These are phyloP conservation scores for Mormyrops attenuatus DNA, from an alignment of 2,797 vertebrate species.

Conservation along the genomic window DNA sequence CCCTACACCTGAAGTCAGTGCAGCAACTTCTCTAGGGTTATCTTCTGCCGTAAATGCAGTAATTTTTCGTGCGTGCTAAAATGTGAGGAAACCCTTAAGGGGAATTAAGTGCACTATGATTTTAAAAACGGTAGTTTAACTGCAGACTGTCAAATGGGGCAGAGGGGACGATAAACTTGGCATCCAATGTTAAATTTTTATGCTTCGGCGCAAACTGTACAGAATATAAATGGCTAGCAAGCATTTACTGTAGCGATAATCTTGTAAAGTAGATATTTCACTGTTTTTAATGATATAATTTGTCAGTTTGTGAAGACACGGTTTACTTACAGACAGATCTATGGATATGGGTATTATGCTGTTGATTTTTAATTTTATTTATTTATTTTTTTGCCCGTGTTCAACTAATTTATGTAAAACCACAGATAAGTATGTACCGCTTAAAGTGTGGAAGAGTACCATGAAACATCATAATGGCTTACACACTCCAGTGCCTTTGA, in stretches of 20 bases:
- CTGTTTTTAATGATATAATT: neutral
- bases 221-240: neutral
- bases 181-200: neutral
- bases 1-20: neutral
- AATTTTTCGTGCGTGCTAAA: neutral
- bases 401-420: neutral
- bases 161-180: neutral
- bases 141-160: neutral
- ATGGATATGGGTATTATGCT: neutral
- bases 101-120: neutral
- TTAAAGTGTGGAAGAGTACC: neutral
- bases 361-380: neutral
- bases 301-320: neutral
- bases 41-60: neutral
- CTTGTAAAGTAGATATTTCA: neutral
- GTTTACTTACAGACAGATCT: neutral
- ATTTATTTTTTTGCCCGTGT: neutral
- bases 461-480: neutral
- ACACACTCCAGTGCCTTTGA: neutral
- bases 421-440: neutral
- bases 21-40: neutral
- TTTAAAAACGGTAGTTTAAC: neutral
- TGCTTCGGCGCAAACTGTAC: neutral
- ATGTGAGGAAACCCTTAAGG: neutral
- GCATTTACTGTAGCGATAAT: neutral